A percentile compares a stretch with the other conserved stretches of the same genome.
Conservation (phyloP, 2,113 vertebrate genomes). For the Gnathonemus echidnorhynchus region DNA sequence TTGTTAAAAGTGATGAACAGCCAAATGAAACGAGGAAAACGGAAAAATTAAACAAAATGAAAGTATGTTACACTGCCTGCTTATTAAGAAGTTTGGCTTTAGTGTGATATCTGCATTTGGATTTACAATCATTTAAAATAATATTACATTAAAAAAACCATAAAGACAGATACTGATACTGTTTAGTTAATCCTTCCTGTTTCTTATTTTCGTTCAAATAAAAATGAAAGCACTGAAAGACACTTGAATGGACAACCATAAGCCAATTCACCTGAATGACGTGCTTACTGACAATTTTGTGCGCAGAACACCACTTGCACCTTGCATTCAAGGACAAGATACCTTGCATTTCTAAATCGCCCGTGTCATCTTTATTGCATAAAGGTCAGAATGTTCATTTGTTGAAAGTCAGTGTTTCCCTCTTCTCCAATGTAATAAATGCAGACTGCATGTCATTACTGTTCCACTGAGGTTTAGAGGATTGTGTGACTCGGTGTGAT, state of each 20-base stretch:
- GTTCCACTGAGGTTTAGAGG: conserved; percentile 67
- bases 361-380: conserved; percentile 85
- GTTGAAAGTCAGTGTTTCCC: conserved; percentile 76
- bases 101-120: background rate
- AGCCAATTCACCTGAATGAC: conserved; percentile 34
- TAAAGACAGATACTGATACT: too few relatives aligned
- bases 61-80: background rate
- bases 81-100: background rate
- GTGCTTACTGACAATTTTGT: conserved; percentile 59
- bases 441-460: conserved; percentile 70
- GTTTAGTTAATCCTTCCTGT: background rate
- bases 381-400: conserved; percentile 78
- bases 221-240: background rate
- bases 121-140: background rate
- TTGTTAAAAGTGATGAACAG: background rate
- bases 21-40: background rate
- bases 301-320: conserved; percentile 41
- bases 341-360: conserved; percentile 78
- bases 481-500: conserved; percentile 63
- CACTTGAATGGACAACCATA: background rate
- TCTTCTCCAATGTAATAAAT: conserved; percentile 66
- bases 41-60: background rate
- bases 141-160: background rate
- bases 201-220: background rate
- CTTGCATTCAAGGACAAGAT: conserved; percentile 78